Conservation (phyloP, 1,140 invertebrate genomes). For the Megathymus violae region DNA sequence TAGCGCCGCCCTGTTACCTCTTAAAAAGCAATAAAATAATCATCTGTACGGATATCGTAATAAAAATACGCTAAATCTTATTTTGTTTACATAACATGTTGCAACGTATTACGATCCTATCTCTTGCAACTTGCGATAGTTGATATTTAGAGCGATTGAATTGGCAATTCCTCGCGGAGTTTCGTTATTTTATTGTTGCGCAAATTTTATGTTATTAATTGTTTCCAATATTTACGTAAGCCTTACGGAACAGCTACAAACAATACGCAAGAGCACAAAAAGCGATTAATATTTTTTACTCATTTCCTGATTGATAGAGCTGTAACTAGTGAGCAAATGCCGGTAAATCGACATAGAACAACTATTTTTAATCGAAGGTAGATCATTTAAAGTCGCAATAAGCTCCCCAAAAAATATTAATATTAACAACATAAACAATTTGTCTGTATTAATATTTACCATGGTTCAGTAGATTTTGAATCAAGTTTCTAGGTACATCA, state of each 20-base stretch:
- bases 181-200: not conserved
- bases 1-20: not conserved
- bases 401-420: too few relatives aligned
- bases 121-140: not conserved
- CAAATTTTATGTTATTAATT: not conserved
- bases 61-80: not conserved
- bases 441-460: too few relatives aligned
- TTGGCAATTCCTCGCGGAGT: not conserved
- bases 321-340: not conserved
- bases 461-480: too few relatives aligned
- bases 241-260: not conserved
- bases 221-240: not conserved
- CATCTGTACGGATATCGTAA: not conserved
- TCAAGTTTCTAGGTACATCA: too few relatives aligned
- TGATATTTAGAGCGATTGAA: not conserved
- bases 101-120: not conserved
- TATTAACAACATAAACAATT: too few relatives aligned
- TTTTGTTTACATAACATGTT: not conserved
- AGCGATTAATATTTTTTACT: not conserved
- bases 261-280: not conserved
- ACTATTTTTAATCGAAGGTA: too few relatives aligned
- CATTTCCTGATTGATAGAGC: not conserved
- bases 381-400: too few relatives aligned
- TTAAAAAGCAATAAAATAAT: constrained; percentile 8
- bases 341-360: too few relatives aligned